Base-by-base conservation (phyloP, 2,888 invertebrate species). In the Plebejus argus region DNA sequence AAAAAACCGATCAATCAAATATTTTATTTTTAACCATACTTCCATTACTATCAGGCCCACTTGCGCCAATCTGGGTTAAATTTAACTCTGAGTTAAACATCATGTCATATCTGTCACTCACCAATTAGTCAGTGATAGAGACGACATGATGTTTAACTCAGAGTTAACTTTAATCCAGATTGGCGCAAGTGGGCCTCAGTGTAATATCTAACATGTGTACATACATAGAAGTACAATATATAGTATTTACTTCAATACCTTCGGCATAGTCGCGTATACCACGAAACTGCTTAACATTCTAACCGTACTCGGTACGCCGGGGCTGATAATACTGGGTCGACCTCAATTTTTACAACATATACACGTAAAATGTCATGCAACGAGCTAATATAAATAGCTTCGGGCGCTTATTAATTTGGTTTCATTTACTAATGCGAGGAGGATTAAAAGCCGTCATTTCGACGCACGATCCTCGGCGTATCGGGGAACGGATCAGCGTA, bases 261-360 rank as follows among this genome's bases (percentile, higher is more conserved):
- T 76, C 15, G 76, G 18, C 74, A 76, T 85, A 85, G 83, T 84
- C 83, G 83, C 84, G 84, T 86, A 89, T 89, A 89, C 86, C 89
- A 86, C 86, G 90, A 91, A 90, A 88, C 93, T 92, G 90, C 86
- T 94, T 93, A 92, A 89, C 91, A 93, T 94, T 93, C 93, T 88
- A 87, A 87, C 88, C 85, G 89, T 89, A 90, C 90, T 87, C 88
- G 86, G 86, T 85, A 86, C 86, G 87, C 86, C 87, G 89, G 88
- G 89, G 89, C 89, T 89, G 91, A 91, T 91, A 90, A 91, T 91
- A 86, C 66, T 66, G 28, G 85, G 85, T 86, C 90, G 90, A 88
- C 91, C 93, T 91, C 88, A 86, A 89, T 92, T 88, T 91, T 88
- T 87, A 86, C 86, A 84, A 88, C 87, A 83, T 84, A 87, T 87